A percentile compares a stretch with the other conserved stretches of the same genome.
Conservation (phyloP, 2,888 invertebrate genomes). For the Cloeon dipterum region DNA sequence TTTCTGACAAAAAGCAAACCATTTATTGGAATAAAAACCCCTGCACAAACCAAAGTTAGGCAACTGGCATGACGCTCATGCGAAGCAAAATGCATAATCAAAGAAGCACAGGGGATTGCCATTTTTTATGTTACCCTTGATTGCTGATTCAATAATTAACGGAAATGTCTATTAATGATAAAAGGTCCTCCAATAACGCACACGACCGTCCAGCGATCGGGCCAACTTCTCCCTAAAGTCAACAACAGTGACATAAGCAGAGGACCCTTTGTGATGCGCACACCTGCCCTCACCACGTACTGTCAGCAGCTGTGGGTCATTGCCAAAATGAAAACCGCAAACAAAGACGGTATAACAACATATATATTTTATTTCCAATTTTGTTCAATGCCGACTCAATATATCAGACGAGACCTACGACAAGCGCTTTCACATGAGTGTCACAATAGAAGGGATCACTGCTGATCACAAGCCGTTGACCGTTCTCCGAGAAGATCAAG, state of each 20-base stretch:
- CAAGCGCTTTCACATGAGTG: constrained; percentile 67
- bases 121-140: too few relatives aligned
- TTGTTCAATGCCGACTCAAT: neutral
- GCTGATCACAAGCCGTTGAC: constrained; percentile 47
- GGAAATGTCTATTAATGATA: constrained; percentile 1
- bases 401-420: constrained; percentile 69
- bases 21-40: too few relatives aligned
- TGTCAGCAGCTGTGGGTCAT: constrained; percentile 87
- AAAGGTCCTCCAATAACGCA: constrained; percentile 54
- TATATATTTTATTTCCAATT: neutral
- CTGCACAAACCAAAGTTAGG: neutral
- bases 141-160: too few relatives aligned
- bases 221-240: constrained; percentile 16
- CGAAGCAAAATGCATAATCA: neutral
- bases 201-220: constrained; percentile 32
- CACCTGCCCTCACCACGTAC: constrained; percentile 66
- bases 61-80: neutral
- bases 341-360: constrained; percentile 44
- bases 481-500: constrained; percentile 34
- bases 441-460: constrained; percentile 58
- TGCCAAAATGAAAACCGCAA: constrained; percentile 59
- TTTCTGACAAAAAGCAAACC: too few relatives aligned
- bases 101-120: too few relatives aligned
- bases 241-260: constrained; percentile 29
- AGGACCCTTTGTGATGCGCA: constrained; percentile 66